Base-by-base conservation (phyloP, 2,797 vertebrate genomes). In the Cygnus olor region DNA sequence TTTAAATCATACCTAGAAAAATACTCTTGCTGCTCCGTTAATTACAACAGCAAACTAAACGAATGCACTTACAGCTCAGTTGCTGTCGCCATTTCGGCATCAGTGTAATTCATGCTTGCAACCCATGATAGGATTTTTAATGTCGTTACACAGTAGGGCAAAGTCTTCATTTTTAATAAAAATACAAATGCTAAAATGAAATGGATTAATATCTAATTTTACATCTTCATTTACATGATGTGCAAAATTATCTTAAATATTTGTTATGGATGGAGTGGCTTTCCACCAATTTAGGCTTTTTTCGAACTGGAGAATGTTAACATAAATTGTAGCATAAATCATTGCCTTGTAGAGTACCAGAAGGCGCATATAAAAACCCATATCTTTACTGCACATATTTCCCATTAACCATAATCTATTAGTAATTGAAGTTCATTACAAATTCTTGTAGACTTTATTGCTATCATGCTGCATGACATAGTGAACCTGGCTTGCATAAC, bases 391-490 rank as follows among this genome's bases (percentile, higher is more conserved):
- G 98, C 97, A 98, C 98, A 98, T 98, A 98, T 98, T 98, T 98
- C 98, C 98, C 98, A 98, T 99, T 99, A 99, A 98, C 98, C 98
- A 98, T 99, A 99, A 99, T 99, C 98, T 98, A 98, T 98, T 98
- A 98, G 98, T 99, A 99, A 99, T 99, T 99, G 98, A 99, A 99
- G 98, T 99, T 99, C 98, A 99, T 99, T 99, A 99, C 98, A 98
- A 99, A 98, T 98, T 98, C 98, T 98, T 99, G 98, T 99, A 98
- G 98, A 98, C 98, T 98, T 98, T 97, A 98, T 98, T 98, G 98
- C 98, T 98, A 98, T 98, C 98, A 98, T 98, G 98, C 98, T 98
- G 98, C 98, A 97, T 98, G 98, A 98, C 98, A 98, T 96, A 98
- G 97, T 94, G 98, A 98, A 99, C 99, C 98, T 98, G 98, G 98